Conservation (phyloP, 1,140 invertebrate genomes). For the Sminthurides bifidus region DNA sequence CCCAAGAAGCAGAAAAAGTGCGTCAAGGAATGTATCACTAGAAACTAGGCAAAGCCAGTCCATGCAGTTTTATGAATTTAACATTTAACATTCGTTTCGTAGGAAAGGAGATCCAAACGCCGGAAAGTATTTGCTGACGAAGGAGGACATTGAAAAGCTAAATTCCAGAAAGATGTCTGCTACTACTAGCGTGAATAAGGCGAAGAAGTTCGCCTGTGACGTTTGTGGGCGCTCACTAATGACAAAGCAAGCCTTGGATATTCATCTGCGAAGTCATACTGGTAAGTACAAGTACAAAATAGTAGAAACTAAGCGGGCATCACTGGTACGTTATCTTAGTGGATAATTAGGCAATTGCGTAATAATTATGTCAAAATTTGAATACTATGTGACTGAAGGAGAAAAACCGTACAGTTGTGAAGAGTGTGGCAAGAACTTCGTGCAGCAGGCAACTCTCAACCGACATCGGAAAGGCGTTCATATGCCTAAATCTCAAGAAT, state of each 20-base stretch:
- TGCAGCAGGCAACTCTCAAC: conserved; percentile 21
- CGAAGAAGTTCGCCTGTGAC: conserved; percentile 17
- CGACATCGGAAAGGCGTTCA: conserved; percentile 25
- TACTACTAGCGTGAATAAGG: neutral
- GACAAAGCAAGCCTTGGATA: conserved; percentile 26
- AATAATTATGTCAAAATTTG: neutral
- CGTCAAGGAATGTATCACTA: too few relatives aligned
- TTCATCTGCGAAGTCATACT: conserved; percentile 28
- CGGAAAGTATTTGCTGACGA: conserved; percentile 3
- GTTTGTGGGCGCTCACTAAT: conserved; percentile 25
- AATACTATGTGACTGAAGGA: neutral
- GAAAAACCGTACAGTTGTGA: conserved; percentile 26
- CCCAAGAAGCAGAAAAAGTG: conserved; percentile 3
- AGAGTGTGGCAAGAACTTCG: conserved; percentile 25
- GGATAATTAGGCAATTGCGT: too few relatives aligned
- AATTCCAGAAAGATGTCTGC: conserved; percentile 1
- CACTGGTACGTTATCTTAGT: too few relatives aligned
- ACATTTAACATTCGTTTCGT: neutral
- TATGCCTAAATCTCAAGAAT: conserved; percentile 27
- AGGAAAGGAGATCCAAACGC: conserved; percentile 8
- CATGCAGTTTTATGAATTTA: too few relatives aligned
- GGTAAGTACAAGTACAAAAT: conserved; percentile 8
- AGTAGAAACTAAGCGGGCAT: neutral
- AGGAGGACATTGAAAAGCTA: conserved; percentile 7
- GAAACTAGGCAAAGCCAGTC: neutral